Evolutionary conservation across 1,140 invertebrate genomes (phyloP).

Genomic region (Drosophila subobscura): DNA sequence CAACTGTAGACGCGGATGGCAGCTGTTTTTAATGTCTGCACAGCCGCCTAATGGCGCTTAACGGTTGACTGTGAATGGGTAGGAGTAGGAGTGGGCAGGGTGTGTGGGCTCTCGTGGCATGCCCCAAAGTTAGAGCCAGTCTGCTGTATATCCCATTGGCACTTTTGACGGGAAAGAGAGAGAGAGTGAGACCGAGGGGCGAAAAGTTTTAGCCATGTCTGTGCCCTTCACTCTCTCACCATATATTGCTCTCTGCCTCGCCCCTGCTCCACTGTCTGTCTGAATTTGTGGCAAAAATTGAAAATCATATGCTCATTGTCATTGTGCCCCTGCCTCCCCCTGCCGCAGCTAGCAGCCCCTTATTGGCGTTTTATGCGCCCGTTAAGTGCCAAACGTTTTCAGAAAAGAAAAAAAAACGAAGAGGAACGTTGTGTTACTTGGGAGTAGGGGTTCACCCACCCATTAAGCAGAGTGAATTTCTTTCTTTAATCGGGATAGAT

Average conservation of each 20-base stretch:
- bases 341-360: conserved; percentile 12
- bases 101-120: conserved; percentile 1
- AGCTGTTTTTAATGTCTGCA: conserved; percentile 79
- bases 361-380: conserved; percentile 35
- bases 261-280: neutral
- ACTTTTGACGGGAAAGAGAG: conserved; percentile 35
- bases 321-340: conserved; percentile 13
- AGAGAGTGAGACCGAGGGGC: conserved; percentile 1
- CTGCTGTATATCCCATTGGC: conserved; percentile 58
- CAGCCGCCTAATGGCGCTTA: conserved; percentile 76
- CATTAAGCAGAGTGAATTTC: neutral
- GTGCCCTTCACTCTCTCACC: neutral
- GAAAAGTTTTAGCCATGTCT: conserved; percentile 31
- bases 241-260: no score
- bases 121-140: conserved; percentile 29
- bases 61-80: conserved; percentile 50
- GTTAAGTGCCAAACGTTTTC: conserved; percentile 49
- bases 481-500: no score
- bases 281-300: conserved; percentile 75
- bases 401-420: conserved; percentile 5
- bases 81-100: conserved; percentile 9
- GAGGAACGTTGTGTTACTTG: conserved; percentile 12
- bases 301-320: conserved; percentile 71
- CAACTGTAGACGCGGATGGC: conserved; percentile 37
- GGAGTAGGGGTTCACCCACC: neutral